Evolutionary conservation across 2,797 vertebrate genomes (phyloP).

Genomic region (Sarcophilus harrisii): DNA sequence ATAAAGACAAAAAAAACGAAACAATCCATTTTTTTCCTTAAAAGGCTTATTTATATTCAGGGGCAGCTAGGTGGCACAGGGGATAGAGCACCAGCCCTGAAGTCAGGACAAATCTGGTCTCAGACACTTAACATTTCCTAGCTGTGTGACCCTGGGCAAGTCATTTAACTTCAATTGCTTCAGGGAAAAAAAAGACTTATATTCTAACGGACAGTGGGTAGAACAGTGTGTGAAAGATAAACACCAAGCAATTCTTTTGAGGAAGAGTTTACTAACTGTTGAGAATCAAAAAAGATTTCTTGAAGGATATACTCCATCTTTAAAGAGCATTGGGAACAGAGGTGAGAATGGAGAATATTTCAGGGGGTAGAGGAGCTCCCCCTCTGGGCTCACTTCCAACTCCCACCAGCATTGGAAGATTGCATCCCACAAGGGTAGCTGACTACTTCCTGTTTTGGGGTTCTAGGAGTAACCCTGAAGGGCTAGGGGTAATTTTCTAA

Average conservation of each 20-base stretch:
- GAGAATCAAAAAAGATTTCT: background rate
- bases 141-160: no score
- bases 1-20: background rate
- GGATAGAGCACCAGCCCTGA: no score
- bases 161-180: no score
- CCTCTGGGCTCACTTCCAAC: background rate
- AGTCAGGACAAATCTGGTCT: no score
- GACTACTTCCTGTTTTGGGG: background rate
- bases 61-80: no score
- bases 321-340: background rate
- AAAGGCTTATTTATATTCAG: background rate
- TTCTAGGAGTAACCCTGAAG: background rate
- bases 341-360: background rate
- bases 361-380: background rate
- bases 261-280: background rate
- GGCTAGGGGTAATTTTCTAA: background rate
- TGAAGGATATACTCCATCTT: background rate
- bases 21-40: background rate
- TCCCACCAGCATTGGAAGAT: background rate
- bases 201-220: background rate
- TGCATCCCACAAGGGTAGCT: background rate
- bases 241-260: background rate
- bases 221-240: background rate
- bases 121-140: no score
- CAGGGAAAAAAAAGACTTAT: background rate